Evolutionary conservation across 2,797 vertebrate species (phyloP), one percentile per base, ranked within the genome.

Genomic region (Chaenodraco wilsoni): DNA sequence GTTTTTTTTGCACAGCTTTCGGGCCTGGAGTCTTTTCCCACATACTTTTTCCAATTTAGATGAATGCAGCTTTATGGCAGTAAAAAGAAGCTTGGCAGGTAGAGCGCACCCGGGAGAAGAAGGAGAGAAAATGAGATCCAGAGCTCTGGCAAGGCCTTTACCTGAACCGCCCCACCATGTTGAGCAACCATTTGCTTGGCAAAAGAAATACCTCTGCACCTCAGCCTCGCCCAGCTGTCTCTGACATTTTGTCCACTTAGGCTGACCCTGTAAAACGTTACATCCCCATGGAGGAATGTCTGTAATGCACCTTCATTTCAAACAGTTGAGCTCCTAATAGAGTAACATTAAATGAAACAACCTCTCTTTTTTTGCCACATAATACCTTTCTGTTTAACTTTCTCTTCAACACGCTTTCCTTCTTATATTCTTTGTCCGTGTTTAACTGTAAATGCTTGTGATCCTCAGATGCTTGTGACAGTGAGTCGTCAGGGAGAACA

Each of bases 391-490:
- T n/a, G n/a, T n/a, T n/a, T n/a, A n/a, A n/a, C n/a, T n/a, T n/a
- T 54, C 50, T 69, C 43, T 65, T 43, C 41, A n/a, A 67, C 33
- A 49, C 23, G 55, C 82, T 76, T 63, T 61, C 37, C 57, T 31
- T 16, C 4, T 27, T 27, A 27, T 27, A 27, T 37, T 41, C 19
- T 52, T 41, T 10, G 17, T 1, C 31, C 33, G 3, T 70, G 59
- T 78, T 65, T 79, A 69, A 87, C 44, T 2, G 46, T 46, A 4
- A 56, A 66, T 60, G 31, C 65, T 73, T 91, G 88, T 88, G 78
- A 65, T 84, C 85, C 72, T 70, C 85, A 99, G 97, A 96, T 94
- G 94, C 93, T 86, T 87, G 81, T 87, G 94, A 94, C 77, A 84
- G 89, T 64, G 87, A 89, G 78, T 90, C 85, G 37, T 61, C 90